Base-by-base conservation (phyloP, 2,113 vertebrate species). In the Labeo rohita region DNA sequence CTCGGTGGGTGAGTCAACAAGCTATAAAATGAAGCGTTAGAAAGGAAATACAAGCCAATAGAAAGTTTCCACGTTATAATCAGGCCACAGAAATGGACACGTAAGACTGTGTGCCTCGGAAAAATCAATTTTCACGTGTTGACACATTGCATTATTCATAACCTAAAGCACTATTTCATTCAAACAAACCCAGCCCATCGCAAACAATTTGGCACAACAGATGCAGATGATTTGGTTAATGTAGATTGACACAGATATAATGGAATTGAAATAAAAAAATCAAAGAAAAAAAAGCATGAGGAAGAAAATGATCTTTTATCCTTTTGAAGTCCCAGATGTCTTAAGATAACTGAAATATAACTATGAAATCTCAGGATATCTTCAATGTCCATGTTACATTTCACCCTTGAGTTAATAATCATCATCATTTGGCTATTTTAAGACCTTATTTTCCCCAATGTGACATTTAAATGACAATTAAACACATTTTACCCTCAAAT, bases 101-200 rank as follows among this genome's bases (percentile, higher is more conserved):
- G 52, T 83, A 63, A 52, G 43, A 15, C n/a, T 34, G 61, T 70
- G 47, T 54, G 43, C 63, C 45, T 83, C 16, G 16, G 28, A 21
- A 23, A 83, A 83, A 52, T 83, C 23, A 52, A 83, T 83, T 70
- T 78, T 66, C 61, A 81, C 49, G 28, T 83, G 80, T 83, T 83
- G 80, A 70, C 80, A 15, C 59, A 28, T 13, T 70, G 65, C 63
- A 82, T 70, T 70, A 82, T 82, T 70, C 80, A 83, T 83, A 54
- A 65, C n/a, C 1, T 65, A 16, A 80, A 70, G 23, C 45, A 0
- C 28, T 4, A 47, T 84, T 87, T 90, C 72, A 59, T 80, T 36
- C 11, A 43, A 84, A 18, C 84, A 81, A 85, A 90, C 88, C 88
- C 88, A 68, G 52, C 84, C 85, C 73, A 87, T 47, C n/a, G n/a